These are phyloP conservation scores for Leptopilina boulardi DNA, from an alignment of 1,140 invertebrate genomes.

Conservation along the genomic window DNA sequence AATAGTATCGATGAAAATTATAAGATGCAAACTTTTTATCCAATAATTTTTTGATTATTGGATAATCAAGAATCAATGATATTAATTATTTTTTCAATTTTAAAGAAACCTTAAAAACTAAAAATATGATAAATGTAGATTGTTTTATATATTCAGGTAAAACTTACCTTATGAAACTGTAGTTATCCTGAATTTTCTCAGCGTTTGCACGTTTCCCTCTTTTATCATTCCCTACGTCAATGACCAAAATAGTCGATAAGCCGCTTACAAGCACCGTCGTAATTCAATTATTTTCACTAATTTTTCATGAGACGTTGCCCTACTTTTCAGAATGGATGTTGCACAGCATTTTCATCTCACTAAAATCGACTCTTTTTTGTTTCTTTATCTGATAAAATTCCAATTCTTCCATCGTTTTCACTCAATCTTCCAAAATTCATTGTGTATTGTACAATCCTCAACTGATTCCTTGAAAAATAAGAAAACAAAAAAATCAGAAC, in stretches of 20 bases:
- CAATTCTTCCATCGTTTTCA: constrained; percentile 4
- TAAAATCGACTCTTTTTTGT: not conserved
- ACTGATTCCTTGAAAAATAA: not conserved
- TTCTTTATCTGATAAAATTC: constrained; percentile 11
- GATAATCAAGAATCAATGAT: no score
- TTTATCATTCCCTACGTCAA: constrained; percentile 16
- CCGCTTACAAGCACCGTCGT: constrained; percentile 22
- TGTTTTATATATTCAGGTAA: not conserved
- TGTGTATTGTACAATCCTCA: not conserved
- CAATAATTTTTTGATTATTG: no score
- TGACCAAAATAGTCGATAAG: constrained; percentile 31
- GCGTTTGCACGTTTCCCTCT: not conserved
- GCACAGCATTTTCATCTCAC: constrained; percentile 8
- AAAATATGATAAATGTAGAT: not conserved
- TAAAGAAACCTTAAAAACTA: no score
- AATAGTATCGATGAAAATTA: not conserved
- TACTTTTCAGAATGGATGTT: constrained; percentile 19
- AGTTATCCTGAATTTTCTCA: constrained; percentile 8
- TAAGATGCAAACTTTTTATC: no score
- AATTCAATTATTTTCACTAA: constrained; percentile 24
- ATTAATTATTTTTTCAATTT: no score
- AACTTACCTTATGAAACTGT: not conserved
- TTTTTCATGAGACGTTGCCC: constrained; percentile 16
- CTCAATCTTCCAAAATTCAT: constrained; percentile 2
- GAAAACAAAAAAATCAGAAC: not conserved